These are phyloP conservation scores for Thamnophis elegans DNA, from an alignment of 2,797 vertebrate species.

Conservation along the genomic window DNA sequence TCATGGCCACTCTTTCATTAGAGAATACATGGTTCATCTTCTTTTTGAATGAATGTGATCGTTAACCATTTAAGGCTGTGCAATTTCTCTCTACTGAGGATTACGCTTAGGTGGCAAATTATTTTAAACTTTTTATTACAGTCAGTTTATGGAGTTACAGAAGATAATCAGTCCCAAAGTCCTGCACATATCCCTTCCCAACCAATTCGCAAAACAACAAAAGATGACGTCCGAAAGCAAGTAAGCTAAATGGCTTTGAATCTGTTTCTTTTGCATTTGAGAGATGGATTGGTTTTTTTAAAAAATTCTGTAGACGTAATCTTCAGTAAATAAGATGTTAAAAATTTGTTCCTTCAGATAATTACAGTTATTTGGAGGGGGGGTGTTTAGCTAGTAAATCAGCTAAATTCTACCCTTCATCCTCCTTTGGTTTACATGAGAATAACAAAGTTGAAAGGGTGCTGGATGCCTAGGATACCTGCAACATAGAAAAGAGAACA, in stretches of 20 bases:
- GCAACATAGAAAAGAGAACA: background rate
- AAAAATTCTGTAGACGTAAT: background rate
- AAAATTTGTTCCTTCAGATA: background rate
- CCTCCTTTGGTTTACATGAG: background rate
- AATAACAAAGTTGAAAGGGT: background rate
- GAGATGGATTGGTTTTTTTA: background rate
- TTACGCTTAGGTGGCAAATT: background rate
- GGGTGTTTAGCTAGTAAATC: background rate
- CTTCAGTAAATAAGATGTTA: background rate
- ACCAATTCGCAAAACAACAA: conserved; percentile 84
- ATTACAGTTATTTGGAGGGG: background rate
- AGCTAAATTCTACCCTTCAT: background rate
- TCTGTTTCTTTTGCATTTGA: background rate
- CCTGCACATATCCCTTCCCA: conserved; percentile 85
- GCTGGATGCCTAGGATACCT: background rate
- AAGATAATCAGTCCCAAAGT: conserved; percentile 88
- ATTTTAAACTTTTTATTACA: conserved; percentile 55
- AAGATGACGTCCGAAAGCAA: conserved; percentile 90
- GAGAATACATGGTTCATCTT: background rate
- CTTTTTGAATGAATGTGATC: background rate
- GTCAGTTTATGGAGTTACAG: conserved; percentile 91
- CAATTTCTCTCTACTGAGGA: background rate
- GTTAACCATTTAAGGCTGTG: background rate
- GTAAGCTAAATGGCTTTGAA: conserved; percentile 61
- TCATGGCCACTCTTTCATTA: background rate